Base-by-base conservation (phyloP, 2,797 vertebrate species). In the Cossypha dichroa region DNA sequence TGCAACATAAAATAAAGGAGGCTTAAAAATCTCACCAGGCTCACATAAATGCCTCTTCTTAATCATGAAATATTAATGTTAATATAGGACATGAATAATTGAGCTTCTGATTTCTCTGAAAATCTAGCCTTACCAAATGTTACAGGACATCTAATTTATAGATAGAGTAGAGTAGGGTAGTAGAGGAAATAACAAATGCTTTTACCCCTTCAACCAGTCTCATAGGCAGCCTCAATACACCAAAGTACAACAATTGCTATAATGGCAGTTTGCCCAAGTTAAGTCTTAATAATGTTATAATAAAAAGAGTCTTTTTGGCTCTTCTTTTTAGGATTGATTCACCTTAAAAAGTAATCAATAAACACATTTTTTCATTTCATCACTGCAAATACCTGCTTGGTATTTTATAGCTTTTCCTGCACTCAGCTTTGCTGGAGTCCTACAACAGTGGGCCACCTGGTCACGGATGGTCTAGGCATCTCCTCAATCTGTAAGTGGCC, bases 31-130 rank as follows among this genome's bases (percentile, higher is more conserved):
- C 31, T 92, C 78, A 59, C 66, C 45, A 85, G 49, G 41, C 38
- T 91, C 45, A 66, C n/a, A 87, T 36, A 88, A 94, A 94, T 3
- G 0, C 20, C 59, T 21, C 31, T 82, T 74, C 64, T 83, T 86
- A 54, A 59, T 31, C 31, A 45, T 80, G 63, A 82, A 82, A 93
- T 80, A 89, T 13, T 83, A 45, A 64, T 78, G 59, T 79, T 80
- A 82, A 91, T 85, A 87, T 19, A 83, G 38, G 63, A 31, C 64
- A 83, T 58, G 75, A 91, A 91, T 81, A 91, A 94, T 48, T 85
- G 41, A 93, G 14, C 38, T 78, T 76, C 55, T 88, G 31, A 78
- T 81, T 62, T 73, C 51, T 75, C 66, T 75, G 69, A 69, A 58
- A 58, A 73, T 63, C 34, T 60, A 59, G 31, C n/a, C 55, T 85